Evolutionary conservation across 1,140 invertebrate genomes (phyloP).

Genomic region (Leptinotarsa texana): DNA sequence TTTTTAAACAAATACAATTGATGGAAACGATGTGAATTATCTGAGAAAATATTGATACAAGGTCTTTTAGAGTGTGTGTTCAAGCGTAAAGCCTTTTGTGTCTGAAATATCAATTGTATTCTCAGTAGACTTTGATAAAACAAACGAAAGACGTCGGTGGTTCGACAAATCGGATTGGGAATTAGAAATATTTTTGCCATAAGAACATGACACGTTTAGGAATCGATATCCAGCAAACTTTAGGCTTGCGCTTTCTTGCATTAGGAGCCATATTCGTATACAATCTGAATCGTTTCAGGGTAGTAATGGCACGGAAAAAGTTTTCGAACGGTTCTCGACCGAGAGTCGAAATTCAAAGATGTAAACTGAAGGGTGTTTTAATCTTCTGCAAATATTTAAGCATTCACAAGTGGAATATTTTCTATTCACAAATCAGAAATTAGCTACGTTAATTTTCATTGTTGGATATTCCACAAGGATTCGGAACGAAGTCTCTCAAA

Average conservation of each 20-base stretch:
- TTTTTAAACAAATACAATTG: slow-evolving; percentile 33
- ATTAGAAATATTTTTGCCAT: slow-evolving; percentile 21
- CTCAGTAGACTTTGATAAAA: slow-evolving; percentile 36
- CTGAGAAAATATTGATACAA: slow-evolving; percentile 34
- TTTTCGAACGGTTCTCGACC: slow-evolving; percentile 22
- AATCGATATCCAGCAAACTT: not conserved
- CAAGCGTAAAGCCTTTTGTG: slow-evolving; percentile 35
- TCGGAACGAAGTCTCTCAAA: slow-evolving; percentile 8
- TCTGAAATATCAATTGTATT: slow-evolving; percentile 40
- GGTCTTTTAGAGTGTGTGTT: slow-evolving; percentile 26
- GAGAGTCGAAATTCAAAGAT: slow-evolving; percentile 28
- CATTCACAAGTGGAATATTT: slow-evolving; percentile 29
- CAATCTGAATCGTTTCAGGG: not conserved
- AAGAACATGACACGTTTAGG: not conserved
- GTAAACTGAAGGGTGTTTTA: slow-evolving; percentile 31
- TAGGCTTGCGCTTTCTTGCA: not conserved
- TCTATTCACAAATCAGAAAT: slow-evolving; percentile 30
- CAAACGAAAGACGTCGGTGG: slow-evolving; percentile 35
- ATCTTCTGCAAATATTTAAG: slow-evolving; percentile 34
- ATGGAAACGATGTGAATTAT: slow-evolving; percentile 32
- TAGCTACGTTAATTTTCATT: slow-evolving; percentile 24
- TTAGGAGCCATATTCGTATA: not conserved
- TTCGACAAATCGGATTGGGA: slow-evolving; percentile 39
- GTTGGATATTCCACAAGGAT: slow-evolving; percentile 1
- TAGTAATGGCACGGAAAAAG: not conserved